These are phyloP conservation scores for Altica lythri DNA, from an alignment of 2,888 invertebrate species.

Conservation along the genomic window DNA sequence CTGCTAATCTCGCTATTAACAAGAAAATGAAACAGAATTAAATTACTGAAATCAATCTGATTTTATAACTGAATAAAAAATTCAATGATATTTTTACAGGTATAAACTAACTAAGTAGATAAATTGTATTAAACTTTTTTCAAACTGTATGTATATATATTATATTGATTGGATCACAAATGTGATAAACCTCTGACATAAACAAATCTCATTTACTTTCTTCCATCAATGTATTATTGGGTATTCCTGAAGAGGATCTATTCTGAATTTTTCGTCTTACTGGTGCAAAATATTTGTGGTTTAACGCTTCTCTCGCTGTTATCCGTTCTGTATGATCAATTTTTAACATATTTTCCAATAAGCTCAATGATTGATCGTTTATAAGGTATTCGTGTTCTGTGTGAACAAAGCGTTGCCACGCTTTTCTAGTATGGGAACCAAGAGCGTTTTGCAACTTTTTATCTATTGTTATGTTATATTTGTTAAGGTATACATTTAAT, in stretches of 20 bases:
- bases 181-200: not conserved
- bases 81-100: slow-evolving; percentile 1
- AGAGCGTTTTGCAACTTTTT: slow-evolving; percentile 43
- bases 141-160: not conserved
- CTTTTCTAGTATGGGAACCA: slow-evolving; percentile 50
- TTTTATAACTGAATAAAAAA: slow-evolving; percentile 5
- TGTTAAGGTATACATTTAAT: slow-evolving; percentile 49
- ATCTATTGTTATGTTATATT: slow-evolving; percentile 52
- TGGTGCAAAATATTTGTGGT: slow-evolving; percentile 53
- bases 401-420: slow-evolving; percentile 54
- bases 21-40: not conserved
- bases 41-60: not conserved
- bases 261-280: slow-evolving; percentile 33
- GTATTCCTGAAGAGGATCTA: slow-evolving; percentile 19
- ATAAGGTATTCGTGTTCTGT: slow-evolving; percentile 55
- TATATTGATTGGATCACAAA: not conserved
- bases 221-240: not conserved
- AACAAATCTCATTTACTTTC: no score
- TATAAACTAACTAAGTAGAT: slow-evolving; percentile 5
- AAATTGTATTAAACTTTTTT: slow-evolving; percentile 2
- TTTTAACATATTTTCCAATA: slow-evolving; percentile 51
- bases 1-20: no score
- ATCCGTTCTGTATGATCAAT: slow-evolving; percentile 55
- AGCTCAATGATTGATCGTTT: slow-evolving; percentile 51
- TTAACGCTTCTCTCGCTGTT: slow-evolving; percentile 53